Evolutionary conservation across 2,888 invertebrate species (phyloP), one percentile per base, ranked within the genome.

Genomic region (Epirrhoe tristata): DNA sequence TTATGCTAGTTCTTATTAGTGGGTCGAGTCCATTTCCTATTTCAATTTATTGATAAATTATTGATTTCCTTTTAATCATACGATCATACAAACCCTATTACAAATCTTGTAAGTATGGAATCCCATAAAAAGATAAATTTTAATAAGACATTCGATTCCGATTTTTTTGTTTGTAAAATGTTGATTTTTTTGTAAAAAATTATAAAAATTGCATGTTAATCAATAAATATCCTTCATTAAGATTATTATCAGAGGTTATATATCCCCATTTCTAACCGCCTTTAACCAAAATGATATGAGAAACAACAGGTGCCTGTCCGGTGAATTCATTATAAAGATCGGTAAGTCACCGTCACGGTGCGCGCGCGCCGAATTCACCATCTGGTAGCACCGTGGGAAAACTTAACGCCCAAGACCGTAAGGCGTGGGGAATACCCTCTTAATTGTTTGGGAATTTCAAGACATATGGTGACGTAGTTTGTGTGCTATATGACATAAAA

Each of bases 331-430:
- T 84, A 83, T 77, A 84, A 85, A 88, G 86, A 91, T 91, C 91
- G 90, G 93, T 92, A 93, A 89, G 91, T 82, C 93, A 93, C 92
- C 86, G 93, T 92, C 88, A 90, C 89, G 93, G 84, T 88, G 82
- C 80, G 86, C 86, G 88, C 78, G 85, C 87, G 84, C 81, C 68
- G 69, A 65, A 66, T 74, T 74, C 84, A 84, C 84, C 92, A 91
- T 90, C 84, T 93, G 90, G 86, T 77, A 82, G 70, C 83, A 80
- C 81, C 91, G 92, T 93, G 93, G 93, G 93, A 93, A 93, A 91
- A 92, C 90, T 88, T 93, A 93, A 93, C 93, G 92, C 80, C 75
- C 81, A 75, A 60, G 69, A 74, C 75, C 73, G 73, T 74, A 63
- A 61, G 52, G 48, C 59, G 31, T 32, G 53, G 48, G 63, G 14